Base-by-base conservation (phyloP, 2,113 vertebrate species). In the Pachypanchax playfairii region DNA sequence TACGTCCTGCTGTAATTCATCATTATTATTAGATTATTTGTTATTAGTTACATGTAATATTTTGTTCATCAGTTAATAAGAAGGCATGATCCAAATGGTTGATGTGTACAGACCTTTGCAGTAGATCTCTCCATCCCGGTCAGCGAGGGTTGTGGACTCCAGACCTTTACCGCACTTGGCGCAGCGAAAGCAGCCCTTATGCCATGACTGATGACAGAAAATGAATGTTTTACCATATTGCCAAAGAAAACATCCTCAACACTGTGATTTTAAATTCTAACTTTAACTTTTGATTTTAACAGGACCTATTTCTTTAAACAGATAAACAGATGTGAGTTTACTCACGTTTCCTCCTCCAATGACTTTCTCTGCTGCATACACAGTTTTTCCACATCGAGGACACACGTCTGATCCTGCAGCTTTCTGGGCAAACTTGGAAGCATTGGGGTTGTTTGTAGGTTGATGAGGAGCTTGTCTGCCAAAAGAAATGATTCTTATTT, bases 101-200 rank as follows among this genome's bases (percentile, higher is more conserved):
- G 5, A 33, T 21, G 5, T 2, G 21, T 21, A 75, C 87, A 48
- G 67, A 98, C 97, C 95, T 96, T 98, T 98, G 87, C 97, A 98
- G 87, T 94, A 98, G 76, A 98, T 95, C 75, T 98, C 96, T 7
- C 96, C 97, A 0, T 98, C 96, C 83, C 95, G 94, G 80, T 98
- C 97, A 0, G 96, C 95, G 67, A 98, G 73, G 33, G 96, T 98
- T 52, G 96, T 98, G 28, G 97, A 98, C 91, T 98, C 96, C 58
- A 98, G 90, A 56, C 97, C 93, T 87, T 98, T 98, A 42, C 96
- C 97, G 48, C 96, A 98, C 59, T 96, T 98, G 67, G 95, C 95
- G 44, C 97, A 98, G 26, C 97, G 94, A 88, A 98, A 98, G 85
- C 97, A 98, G 64, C 89, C 75, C 85, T 96, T 98, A 70, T 98